phyloP scores from a whole-genome alignment of 2,113 vertebrate genomes.

The Microcebus griseorufus region DNA sequence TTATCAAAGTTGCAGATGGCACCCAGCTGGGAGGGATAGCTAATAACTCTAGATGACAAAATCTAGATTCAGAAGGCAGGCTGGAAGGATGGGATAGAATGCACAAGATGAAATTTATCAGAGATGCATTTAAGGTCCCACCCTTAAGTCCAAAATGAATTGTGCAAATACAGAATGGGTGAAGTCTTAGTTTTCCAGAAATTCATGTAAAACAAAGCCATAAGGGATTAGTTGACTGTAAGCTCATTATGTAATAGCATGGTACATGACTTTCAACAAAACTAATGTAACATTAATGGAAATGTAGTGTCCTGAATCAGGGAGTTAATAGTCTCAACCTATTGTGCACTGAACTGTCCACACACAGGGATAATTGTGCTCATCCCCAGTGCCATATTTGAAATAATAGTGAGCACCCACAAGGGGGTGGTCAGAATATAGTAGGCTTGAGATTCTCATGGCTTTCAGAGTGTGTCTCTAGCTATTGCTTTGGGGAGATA shows the following conservation, averaged over 20 bases:
- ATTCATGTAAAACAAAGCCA: constrained; percentile 63
- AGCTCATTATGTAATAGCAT: constrained; percentile 62
- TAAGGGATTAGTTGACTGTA: constrained; percentile 46
- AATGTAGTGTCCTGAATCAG: constrained; percentile 50
- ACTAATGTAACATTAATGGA: constrained; percentile 61
- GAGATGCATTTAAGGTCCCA: background rate
- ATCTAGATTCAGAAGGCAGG: constrained; percentile 62
- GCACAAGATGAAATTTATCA: constrained; percentile 34
- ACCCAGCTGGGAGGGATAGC: constrained; percentile 22
- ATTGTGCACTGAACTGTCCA: constrained; percentile 51
- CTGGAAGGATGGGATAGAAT: constrained; percentile 29
- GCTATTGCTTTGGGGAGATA: background rate
- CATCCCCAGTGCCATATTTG: background rate
- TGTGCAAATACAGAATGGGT: constrained; percentile 6
- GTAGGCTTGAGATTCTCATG: background rate
- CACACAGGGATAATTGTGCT: constrained; percentile 9
- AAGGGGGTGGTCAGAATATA: background rate
- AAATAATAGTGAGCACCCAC: background rate
- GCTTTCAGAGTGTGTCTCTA: background rate
- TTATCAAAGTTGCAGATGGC: constrained; percentile 59
- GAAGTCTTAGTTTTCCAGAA: constrained; percentile 49
- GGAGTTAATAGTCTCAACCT: constrained; percentile 62
- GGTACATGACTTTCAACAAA: constrained; percentile 70
- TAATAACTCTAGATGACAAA: constrained; percentile 46
- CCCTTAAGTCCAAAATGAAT: constrained; percentile 15